phyloP scores from a whole-genome alignment of 2,888 invertebrate species.

The Noctua janthe region DNA sequence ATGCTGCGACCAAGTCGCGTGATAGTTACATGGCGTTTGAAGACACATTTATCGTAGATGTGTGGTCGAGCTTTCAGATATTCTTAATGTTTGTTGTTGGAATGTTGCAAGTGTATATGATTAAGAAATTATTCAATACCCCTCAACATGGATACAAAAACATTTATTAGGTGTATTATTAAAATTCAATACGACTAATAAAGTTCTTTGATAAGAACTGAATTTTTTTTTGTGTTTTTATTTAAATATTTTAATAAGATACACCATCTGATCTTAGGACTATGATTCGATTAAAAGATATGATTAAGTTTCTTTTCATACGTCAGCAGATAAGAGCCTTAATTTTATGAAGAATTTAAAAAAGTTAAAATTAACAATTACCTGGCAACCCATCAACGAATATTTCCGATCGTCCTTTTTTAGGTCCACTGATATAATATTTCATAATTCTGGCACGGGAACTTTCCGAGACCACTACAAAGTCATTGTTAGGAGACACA shows the following conservation, averaged over 20 bases:
- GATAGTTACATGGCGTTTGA: slow-evolving; percentile 95
- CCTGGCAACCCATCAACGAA: slow-evolving; percentile 96
- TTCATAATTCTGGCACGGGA: slow-evolving; percentile 92
- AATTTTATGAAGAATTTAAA: neutral
- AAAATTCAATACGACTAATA: slow-evolving; percentile 6
- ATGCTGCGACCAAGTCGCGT: slow-evolving; percentile 94
- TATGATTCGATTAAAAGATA: neutral
- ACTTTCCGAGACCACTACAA: slow-evolving; percentile 95
- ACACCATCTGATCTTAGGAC: neutral
- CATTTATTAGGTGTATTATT: slow-evolving; percentile 28
- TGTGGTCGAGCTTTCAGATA: slow-evolving; percentile 94
- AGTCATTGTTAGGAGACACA: slow-evolving; percentile 95
- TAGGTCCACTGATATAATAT: slow-evolving; percentile 95
- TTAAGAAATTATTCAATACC: slow-evolving; percentile 90
- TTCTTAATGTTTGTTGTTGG: slow-evolving; percentile 93
- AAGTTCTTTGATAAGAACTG: slow-evolving; percentile 1
- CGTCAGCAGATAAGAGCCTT: neutral
- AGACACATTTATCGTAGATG: slow-evolving; percentile 95
- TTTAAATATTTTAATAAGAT: neutral
- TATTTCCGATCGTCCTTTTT: slow-evolving; percentile 94
- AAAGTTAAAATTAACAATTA: slow-evolving; percentile 51
- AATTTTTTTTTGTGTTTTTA: neutral
- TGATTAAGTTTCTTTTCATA: neutral
- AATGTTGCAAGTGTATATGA: slow-evolving; percentile 94
- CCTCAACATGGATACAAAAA: slow-evolving; percentile 48